Percentiles rank a stretch among this genome's conserved stretches.
Evolutionary conservation across 2,888 invertebrate species (phyloP).

Genomic region (Mythimna impura): DNA sequence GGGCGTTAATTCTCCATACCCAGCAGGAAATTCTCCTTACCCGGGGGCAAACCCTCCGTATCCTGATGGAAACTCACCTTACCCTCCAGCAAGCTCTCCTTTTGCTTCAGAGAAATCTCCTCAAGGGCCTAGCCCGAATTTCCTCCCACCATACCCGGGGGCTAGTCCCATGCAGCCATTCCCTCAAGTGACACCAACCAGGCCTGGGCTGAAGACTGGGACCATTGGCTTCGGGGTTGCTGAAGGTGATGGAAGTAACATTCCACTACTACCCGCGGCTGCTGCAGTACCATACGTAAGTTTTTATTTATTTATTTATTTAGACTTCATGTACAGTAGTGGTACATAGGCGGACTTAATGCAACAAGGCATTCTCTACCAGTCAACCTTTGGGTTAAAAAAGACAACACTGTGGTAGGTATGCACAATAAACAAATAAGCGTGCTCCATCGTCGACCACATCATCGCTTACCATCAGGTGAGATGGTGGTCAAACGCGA

Average conservation of each 20-base stretch:
- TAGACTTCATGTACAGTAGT: too few species aligned
- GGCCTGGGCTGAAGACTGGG: conserved; percentile 67
- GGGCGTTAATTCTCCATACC: conserved; percentile 56
- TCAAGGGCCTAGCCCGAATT: conserved; percentile 9
- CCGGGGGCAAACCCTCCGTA: conserved; percentile 55
- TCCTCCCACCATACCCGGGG: conserved; percentile 23
- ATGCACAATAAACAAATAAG: too few species aligned
- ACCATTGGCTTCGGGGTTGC: conserved; percentile 67
- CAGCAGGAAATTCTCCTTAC: conserved; percentile 57
- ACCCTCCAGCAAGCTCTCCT: conserved; percentile 32
- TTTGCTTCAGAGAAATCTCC: background rate
- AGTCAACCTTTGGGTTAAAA: too few species aligned
- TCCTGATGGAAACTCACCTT: conserved; percentile 53
- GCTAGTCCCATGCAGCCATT: conserved; percentile 38
- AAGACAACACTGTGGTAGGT: too few species aligned
- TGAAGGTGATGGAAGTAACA: conserved; percentile 35
- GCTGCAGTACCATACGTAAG: conserved; percentile 72
- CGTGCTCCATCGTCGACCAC: too few species aligned
- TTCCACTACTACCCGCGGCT: conserved; percentile 72
- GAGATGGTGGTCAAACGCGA: too few species aligned
- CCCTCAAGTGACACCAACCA: conserved; percentile 1
- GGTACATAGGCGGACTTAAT: too few species aligned
- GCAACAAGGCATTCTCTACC: too few species aligned
- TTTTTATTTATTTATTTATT: conserved; percentile 1
- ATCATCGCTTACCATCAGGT: too few species aligned